Evolutionary conservation across 2,113 vertebrate species (phyloP).

Genomic region (Saguinus midas): DNA sequence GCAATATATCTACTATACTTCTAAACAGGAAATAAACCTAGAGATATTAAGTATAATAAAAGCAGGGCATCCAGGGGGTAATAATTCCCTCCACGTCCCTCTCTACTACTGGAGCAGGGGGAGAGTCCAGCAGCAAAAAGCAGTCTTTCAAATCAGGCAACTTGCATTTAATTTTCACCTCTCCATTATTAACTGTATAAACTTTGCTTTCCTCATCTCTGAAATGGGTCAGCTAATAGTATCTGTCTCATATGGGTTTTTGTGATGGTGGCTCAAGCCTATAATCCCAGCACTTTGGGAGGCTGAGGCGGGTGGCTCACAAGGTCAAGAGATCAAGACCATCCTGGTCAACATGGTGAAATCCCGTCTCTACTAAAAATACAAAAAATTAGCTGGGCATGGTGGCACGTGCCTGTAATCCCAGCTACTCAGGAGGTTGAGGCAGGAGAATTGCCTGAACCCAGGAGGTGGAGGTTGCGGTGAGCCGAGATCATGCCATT

Average conservation of each 20-base stretch:
- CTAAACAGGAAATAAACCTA: not conserved
- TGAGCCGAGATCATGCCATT: too few relatives aligned
- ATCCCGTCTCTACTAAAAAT: too few relatives aligned
- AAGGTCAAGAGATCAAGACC: too few relatives aligned
- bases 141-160: not conserved
- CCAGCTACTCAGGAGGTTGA: too few relatives aligned
- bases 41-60: not conserved
- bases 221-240: not conserved
- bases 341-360: too few relatives aligned
- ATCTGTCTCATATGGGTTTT: not conserved
- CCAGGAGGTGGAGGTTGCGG: too few relatives aligned
- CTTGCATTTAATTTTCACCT: not conserved
- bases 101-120: too few relatives aligned
- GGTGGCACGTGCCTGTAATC: too few relatives aligned
- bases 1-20: not conserved
- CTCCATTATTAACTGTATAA: not conserved
- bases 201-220: not conserved
- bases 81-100: fast-evolving
- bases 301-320: too few relatives aligned
- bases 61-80: not conserved
- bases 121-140: not conserved
- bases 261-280: not conserved
- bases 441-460: too few relatives aligned
- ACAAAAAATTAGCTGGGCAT: too few relatives aligned
- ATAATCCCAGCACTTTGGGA: too few relatives aligned